phyloP scores from a whole-genome alignment of 2,113 vertebrate genomes.

The Saguinus imperator region DNA sequence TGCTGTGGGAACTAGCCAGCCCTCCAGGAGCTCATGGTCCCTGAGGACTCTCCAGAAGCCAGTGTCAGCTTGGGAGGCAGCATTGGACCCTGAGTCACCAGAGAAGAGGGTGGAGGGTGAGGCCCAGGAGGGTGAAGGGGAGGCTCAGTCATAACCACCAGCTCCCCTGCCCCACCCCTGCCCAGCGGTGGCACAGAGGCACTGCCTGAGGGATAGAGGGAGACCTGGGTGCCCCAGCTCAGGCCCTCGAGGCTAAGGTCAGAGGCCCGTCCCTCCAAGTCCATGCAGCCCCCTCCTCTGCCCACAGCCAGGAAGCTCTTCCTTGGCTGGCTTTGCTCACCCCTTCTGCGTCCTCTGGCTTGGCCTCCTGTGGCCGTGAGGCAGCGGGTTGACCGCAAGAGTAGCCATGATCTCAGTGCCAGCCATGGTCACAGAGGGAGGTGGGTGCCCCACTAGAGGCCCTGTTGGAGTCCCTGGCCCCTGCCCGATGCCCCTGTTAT shows the following conservation, averaged over 20 bases:
- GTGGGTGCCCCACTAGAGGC: not conserved
- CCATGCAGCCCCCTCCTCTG: accelerated
- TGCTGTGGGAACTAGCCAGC: too few relatives aligned
- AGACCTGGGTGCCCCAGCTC: not conserved
- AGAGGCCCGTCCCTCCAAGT: not conserved
- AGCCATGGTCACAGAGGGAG: not conserved
- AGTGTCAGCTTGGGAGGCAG: not conserved
- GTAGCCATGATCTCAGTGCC: not conserved
- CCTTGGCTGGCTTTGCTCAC: not conserved
- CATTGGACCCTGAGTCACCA: not conserved
- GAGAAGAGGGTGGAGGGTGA: not conserved
- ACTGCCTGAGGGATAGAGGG: not conserved
- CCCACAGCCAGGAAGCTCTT: not conserved
- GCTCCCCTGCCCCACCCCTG: accelerated
- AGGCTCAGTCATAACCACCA: not conserved
- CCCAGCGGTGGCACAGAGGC: not conserved
- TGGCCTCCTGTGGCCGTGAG: not conserved
- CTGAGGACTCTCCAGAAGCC: not conserved
- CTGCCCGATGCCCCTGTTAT: not conserved
- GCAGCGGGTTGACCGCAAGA: not conserved
- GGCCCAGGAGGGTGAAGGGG: not conserved
- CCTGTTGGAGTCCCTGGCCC: not conserved
- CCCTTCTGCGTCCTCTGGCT: not conserved
- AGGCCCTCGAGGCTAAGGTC: not conserved
- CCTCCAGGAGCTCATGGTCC: not conserved